phyloP scores from a whole-genome alignment of 2,888 invertebrate species.

The Drosophila lutescens region DNA sequence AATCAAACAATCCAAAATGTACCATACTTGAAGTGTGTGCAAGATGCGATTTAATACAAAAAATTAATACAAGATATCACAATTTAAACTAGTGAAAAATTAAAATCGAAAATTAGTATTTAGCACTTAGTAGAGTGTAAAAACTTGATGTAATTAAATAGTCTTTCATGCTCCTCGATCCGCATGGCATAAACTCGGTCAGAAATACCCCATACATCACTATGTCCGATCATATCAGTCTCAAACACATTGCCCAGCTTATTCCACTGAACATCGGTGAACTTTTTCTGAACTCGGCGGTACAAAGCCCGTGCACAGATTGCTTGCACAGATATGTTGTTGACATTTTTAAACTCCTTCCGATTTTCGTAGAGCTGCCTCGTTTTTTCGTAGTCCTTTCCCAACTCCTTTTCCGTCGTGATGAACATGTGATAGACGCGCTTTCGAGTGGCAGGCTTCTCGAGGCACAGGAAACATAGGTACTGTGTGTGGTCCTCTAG shows the following conservation, averaged over 20 bases:
- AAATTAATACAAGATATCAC: conserved; percentile 10
- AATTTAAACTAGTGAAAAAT: not conserved
- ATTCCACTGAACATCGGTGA: conserved; percentile 23
- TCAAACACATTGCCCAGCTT: conserved; percentile 35
- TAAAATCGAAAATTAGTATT: conserved; percentile 4
- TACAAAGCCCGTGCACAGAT: conserved; percentile 26
- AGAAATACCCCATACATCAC: not conserved
- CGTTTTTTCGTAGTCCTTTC: not conserved
- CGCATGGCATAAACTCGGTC: not conserved
- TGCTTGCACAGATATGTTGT: conserved; percentile 3
- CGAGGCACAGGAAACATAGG: conserved; percentile 26
- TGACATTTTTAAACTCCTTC: conserved; percentile 13
- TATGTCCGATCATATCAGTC: not conserved
- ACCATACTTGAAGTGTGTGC: not conserved
- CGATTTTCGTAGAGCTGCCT: conserved; percentile 18
- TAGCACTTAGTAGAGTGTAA: conserved; percentile 8
- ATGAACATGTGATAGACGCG: conserved; percentile 31
- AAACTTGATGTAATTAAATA: conserved; percentile 25
- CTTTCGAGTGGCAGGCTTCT: conserved; percentile 19
- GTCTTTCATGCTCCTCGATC: not conserved
- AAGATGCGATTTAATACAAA: conserved; percentile 6
- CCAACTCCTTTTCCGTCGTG: not conserved
- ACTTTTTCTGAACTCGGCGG: conserved; percentile 19
- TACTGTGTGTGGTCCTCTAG: not conserved
- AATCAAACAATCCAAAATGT: conserved; percentile 16